These are phyloP conservation scores for Eupithecia exiguata DNA, from an alignment of 2,888 invertebrate species.

Conservation along the genomic window DNA sequence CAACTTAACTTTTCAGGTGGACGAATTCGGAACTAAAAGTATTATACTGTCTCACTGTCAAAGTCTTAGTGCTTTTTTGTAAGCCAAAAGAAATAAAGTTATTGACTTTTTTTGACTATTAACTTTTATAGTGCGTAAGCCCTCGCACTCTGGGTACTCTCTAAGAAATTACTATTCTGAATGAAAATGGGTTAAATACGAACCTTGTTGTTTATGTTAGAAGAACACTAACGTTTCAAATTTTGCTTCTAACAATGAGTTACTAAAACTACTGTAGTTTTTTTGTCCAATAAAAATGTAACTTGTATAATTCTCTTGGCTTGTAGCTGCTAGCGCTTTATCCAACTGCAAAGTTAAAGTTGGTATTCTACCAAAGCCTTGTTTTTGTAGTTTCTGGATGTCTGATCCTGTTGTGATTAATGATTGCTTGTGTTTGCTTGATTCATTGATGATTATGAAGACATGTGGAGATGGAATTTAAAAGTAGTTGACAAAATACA, in stretches of 20 bases:
- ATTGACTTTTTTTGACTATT: too few relatives aligned
- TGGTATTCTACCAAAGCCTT: slow-evolving; percentile 36
- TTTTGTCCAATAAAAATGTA: neutral
- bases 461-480: slow-evolving; percentile 5
- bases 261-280: neutral
- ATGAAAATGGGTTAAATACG: neutral
- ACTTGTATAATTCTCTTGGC: neutral
- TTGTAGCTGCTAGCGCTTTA: neutral
- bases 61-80: too few relatives aligned
- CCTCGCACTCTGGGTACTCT: too few relatives aligned
- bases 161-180: too few relatives aligned
- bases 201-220: neutral
- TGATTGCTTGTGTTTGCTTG: slow-evolving; percentile 36
- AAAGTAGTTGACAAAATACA: slow-evolving; percentile 12
- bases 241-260: neutral
- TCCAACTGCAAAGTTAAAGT: neutral
- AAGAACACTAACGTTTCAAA: neutral
- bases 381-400: slow-evolving; percentile 47
- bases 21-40: neutral
- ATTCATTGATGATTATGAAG: slow-evolving; percentile 37
- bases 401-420: slow-evolving; percentile 42
- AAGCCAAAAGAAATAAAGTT: too few relatives aligned
- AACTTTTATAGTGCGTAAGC: too few relatives aligned
- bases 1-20: slow-evolving; percentile 1
- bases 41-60: too few relatives aligned